Percentiles rank a stretch among this genome's conserved stretches.
Evolutionary conservation across 2,113 vertebrate species (phyloP).

Genomic region (Elephas maximus): DNA sequence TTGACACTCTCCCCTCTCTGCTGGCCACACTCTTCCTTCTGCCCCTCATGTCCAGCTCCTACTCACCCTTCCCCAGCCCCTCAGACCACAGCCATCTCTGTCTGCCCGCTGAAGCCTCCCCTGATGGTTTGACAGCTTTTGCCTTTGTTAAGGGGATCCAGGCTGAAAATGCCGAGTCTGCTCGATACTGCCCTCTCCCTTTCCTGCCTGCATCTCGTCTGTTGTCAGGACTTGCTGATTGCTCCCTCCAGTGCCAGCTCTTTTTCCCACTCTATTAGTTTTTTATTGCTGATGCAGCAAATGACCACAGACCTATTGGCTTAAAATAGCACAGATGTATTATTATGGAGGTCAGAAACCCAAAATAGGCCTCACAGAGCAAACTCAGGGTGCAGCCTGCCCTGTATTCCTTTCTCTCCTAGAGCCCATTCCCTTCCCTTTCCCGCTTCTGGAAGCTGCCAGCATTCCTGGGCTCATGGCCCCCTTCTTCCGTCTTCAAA

Average conservation of each 20-base stretch:
- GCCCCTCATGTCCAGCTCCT: not conserved
- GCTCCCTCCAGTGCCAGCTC: not conserved
- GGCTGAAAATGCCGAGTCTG: accelerated
- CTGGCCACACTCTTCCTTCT: not conserved
- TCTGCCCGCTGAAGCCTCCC: no score
- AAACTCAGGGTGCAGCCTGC: not conserved
- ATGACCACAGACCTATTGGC: no score
- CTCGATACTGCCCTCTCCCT: not conserved
- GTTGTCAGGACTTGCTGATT: not conserved
- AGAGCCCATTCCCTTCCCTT: no score
- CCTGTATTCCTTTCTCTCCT: not conserved
- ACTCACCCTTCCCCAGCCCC: not conserved
- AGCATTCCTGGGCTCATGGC: not conserved
- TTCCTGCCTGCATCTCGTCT: not conserved
- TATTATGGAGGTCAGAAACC: not conserved
- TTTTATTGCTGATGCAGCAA: not conserved
- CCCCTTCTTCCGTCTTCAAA: not conserved
- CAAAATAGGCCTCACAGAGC: not conserved
- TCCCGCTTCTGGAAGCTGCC: no score
- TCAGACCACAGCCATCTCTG: not conserved
- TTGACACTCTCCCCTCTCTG: not conserved
- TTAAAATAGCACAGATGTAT: no score
- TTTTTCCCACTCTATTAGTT: not conserved
- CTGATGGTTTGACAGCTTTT: not conserved
- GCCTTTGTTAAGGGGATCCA: not conserved